Percentiles rank a stretch among this genome's conserved stretches.
These are phyloP conservation scores for Scaptomyza parva DNA, from an alignment of 2,888 invertebrate species.

Conservation along the genomic window DNA sequence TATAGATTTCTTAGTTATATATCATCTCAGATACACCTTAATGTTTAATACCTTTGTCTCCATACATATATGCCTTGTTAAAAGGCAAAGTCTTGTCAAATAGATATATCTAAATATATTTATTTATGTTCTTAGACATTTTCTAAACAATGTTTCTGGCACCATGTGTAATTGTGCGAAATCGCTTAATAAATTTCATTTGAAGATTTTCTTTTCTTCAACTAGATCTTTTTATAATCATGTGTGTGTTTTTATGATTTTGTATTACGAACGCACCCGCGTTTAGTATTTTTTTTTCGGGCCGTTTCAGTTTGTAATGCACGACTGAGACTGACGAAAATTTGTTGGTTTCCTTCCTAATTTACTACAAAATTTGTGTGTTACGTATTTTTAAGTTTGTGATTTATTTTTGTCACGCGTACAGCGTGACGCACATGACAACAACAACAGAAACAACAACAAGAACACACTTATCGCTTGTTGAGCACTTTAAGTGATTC, in stretches of 20 bases:
- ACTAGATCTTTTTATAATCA: slow-evolving; percentile 2
- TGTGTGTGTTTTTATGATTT: not conserved
- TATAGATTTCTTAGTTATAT: not conserved
- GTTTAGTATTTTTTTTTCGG: slow-evolving; percentile 6
- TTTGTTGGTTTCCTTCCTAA: slow-evolving; percentile 39
- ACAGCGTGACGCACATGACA: slow-evolving; percentile 53
- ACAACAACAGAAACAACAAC: slow-evolving; percentile 29
- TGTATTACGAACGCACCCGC: slow-evolving; percentile 5
- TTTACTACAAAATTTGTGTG: slow-evolving; percentile 64
- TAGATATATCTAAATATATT: not conserved
- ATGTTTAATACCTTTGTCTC: slow-evolving; percentile 26
- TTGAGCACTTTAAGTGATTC: slow-evolving; percentile 31
- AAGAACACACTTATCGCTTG: slow-evolving; percentile 13
- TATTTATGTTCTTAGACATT: not conserved
- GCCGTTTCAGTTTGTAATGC: slow-evolving; percentile 31
- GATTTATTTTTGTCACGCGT: slow-evolving; percentile 75
- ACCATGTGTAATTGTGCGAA: slow-evolving; percentile 14
- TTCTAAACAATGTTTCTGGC: slow-evolving; percentile 30
- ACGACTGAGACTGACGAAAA: slow-evolving; percentile 41
- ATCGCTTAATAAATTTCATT: slow-evolving; percentile 19
- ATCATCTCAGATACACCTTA: not conserved
- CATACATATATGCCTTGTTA: slow-evolving; percentile 13
- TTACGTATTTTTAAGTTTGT: slow-evolving; percentile 69
- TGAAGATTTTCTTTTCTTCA: slow-evolving; percentile 5
- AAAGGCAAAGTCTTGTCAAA: slow-evolving; percentile 44